Percentiles rank a stretch among this genome's conserved stretches.
Evolutionary conservation across 2,888 invertebrate species (phyloP).

Genomic region (Sepiola atlantica): DNA sequence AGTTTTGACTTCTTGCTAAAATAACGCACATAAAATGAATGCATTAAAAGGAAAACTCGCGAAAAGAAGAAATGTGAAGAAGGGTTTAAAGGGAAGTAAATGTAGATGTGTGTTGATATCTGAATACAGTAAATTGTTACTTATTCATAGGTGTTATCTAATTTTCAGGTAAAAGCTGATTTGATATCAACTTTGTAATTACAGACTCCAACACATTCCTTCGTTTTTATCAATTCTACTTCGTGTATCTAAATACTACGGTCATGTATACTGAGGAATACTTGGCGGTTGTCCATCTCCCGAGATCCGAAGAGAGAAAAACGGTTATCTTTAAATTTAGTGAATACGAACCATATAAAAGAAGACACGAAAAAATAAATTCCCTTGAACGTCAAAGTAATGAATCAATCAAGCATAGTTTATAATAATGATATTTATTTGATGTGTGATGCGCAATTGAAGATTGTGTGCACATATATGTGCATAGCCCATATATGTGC

Average conservation of each 20-base stretch:
- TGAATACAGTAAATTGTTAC: background rate
- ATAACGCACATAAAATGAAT: background rate
- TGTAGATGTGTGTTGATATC: background rate
- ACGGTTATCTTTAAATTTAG: too few relatives aligned
- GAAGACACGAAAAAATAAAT: too few relatives aligned
- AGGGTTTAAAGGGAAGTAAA: background rate
- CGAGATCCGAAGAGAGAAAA: too few relatives aligned
- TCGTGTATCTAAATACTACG: background rate
- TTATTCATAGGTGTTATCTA: background rate
- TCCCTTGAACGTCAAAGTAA: too few relatives aligned
- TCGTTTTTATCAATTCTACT: background rate
- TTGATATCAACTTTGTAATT: background rate
- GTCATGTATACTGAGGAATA: background rate
- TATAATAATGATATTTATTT: too few relatives aligned
- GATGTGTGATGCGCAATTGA: too few relatives aligned
- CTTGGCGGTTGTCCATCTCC: too few relatives aligned
- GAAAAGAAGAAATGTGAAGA: background rate
- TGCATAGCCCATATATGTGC: too few relatives aligned
- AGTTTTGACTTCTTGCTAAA: background rate
- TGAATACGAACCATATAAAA: too few relatives aligned
- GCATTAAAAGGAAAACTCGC: background rate
- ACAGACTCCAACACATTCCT: background rate
- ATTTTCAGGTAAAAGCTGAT: background rate
- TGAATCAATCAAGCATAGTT: too few relatives aligned
- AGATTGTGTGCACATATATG: too few relatives aligned